Evolutionary conservation across 92 coral and sea anemone species (phyloP).

Genomic region (Actinernus sp.): DNA sequence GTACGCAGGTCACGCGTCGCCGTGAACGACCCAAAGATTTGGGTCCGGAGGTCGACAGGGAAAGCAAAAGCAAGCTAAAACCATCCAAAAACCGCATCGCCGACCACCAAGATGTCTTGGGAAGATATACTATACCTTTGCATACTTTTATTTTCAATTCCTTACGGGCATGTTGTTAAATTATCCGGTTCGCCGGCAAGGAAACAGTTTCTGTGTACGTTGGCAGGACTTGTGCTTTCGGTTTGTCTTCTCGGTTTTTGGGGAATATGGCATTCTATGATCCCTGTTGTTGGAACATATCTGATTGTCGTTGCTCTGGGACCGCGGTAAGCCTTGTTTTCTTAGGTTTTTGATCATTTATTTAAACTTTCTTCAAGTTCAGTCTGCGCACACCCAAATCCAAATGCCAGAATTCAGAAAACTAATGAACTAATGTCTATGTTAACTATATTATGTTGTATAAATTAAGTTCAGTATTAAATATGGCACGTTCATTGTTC

Average conservation of each 20-base stretch:
- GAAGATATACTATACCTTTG: slow-evolving; percentile 80
- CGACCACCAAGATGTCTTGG: slow-evolving; percentile 57
- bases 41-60: background rate
- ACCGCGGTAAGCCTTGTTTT: slow-evolving; percentile 62
- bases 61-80: too few species aligned
- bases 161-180: slow-evolving; percentile 86
- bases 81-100: too few species aligned
- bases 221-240: slow-evolving; percentile 62
- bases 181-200: slow-evolving; percentile 91
- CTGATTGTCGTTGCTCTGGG: slow-evolving; percentile 76
- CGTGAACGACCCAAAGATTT: background rate
- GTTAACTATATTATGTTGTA: too few species aligned
- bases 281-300: slow-evolving; percentile 78
- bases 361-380: too few species aligned
- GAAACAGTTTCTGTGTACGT: slow-evolving; percentile 71
- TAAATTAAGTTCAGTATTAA: too few species aligned
- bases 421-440: too few species aligned
- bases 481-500: too few species aligned
- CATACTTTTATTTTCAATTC: slow-evolving; percentile 83
- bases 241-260: slow-evolving; percentile 67
- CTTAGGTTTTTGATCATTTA: background rate
- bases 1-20: too few species aligned
- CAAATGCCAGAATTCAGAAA: too few species aligned
- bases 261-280: slow-evolving; percentile 83
- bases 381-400: too few species aligned